Evolutionary conservation across 2,888 invertebrate species (phyloP), one percentile per base, ranked within the genome.

Genomic region (Diplazon laetatorius): DNA sequence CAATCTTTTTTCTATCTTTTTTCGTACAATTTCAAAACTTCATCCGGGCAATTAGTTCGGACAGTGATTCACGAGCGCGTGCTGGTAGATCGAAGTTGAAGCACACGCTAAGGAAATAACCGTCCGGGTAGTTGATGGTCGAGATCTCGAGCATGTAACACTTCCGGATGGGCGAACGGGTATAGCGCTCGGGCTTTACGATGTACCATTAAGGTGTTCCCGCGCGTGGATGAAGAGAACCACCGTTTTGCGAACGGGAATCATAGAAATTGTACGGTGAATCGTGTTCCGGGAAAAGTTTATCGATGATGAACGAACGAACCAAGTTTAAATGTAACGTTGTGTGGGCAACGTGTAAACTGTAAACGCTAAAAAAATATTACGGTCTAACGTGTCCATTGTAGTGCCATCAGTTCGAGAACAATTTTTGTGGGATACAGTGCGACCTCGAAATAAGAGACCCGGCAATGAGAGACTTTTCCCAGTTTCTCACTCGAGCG

Each of bases 161-260:
- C 78, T 78, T 78, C 78, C 78, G 78, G 74, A 48, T 70, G 59
- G 70, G 59, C 74, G 59, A 20, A 44, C 44, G 44, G 60, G 74
- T n/a, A n/a, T n/a, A n/a, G 65, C 70, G 74, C 78, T 75, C 75
- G n/a, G 52, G 52, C 78, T 78, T 78, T 78, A 78, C 74, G 78
- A 78, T 75, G 70, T 59, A 66, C 78, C 55, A 75, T 78, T 74
- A 75, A 75, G 74, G 70, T 78, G 70, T 55, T 52, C 25, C 14
- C 25, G 25, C 2, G 22, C 25, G 46, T 12, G 63, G 57, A 70
- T 22, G 44, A 57, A 65, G 44, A 50, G 20, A 50, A 25, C 50
- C 39, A 39, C 60, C 55, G 62, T 55, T 71, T 25, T 52, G 14
- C 52, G 35, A n/a, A n/a, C n/a, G 48, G 52, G 60, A 78, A 65